A percentile compares a stretch with the other conserved stretches of the same genome.
Conservation (phyloP, 35 echinoderm and acorn worm species). For the Anneissia japonica region DNA sequence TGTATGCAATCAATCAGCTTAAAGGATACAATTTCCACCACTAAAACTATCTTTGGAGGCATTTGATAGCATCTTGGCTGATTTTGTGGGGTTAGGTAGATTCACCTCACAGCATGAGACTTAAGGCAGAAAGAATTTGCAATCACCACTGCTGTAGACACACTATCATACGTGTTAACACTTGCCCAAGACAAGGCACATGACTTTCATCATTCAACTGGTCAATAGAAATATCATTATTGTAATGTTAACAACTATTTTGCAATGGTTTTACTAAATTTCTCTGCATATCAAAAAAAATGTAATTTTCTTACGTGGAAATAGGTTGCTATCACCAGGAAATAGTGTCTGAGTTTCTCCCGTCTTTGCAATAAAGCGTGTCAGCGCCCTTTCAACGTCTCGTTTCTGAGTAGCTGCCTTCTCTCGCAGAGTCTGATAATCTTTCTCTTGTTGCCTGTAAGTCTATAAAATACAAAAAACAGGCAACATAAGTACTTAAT, state of each 20-base stretch:
- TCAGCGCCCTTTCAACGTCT: constrained; percentile 86
- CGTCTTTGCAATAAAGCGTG: constrained; percentile 86
- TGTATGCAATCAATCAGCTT: too few species aligned
- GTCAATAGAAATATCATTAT: too few species aligned
- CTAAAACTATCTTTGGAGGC: too few species aligned
- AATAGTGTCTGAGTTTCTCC: constrained; percentile 90
- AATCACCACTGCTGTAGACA: background rate
- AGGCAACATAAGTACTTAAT: too few species aligned
- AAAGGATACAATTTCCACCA: too few species aligned
- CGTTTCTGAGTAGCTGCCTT: constrained; percentile 73
- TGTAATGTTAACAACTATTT: too few species aligned
- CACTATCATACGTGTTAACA: background rate
- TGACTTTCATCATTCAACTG: too few species aligned
- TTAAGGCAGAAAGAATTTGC: background rate
- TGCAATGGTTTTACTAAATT: background rate
- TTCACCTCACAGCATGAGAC: too few species aligned
- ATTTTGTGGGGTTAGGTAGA: too few species aligned
- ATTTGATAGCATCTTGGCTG: too few species aligned
- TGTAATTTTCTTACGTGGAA: constrained; percentile 67
- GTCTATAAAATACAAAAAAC: too few species aligned
- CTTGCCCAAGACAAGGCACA: background rate
- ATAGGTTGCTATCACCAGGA: constrained; percentile 86
- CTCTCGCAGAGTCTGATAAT: constrained; percentile 72
- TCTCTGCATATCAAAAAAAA: background rate
- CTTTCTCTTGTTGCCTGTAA: constrained; percentile 70